Base-by-base conservation (phyloP, 2,888 invertebrate genomes). In the Catocala sponsa region DNA sequence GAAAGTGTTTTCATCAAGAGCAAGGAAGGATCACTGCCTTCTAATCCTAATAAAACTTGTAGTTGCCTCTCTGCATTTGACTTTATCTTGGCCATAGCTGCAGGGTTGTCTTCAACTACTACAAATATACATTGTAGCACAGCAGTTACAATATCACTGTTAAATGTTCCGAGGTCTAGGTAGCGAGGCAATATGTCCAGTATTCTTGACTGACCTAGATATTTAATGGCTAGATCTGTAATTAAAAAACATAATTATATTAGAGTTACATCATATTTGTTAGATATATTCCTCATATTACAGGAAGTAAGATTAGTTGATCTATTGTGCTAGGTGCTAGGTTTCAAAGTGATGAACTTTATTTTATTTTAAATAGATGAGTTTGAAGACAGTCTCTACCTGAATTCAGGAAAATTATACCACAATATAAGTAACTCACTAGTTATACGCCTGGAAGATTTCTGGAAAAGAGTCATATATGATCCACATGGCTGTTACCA, bases 91-190 rank as follows among this genome's bases (percentile, higher is more conserved):
- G 88, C 86, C 83, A 95, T 93, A 0, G 96, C 95, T 61, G 87
- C 83, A 0, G 94, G 88, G 86, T 97, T 97, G 70, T 97, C 96
- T 88, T 97, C 97, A 0, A 96, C 95, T 46, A 97, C 95, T 5
- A 97, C 96, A 77, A 97, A 94, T 6, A 97, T 86, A 79, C 96
- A 97, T 78, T 97, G 97, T 46, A 96, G 95, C 64, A 95, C 94
- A 15, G 95, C 94, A 70, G 92, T 94, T 2, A 95, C 91, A 60
- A 96, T 94, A 44, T 96, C 95, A 55, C 88, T 83, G 0, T 96
- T 96, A 82, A 96, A 96, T 5, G 91, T 87, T 25, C 92, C 82
- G 11, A 95, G 86, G 74, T 96, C 95, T 55, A 97, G 84, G 78
- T 95, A 96, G 68, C 95, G 94, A 1, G 95, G 90, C 15, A 97